phyloP scores from a whole-genome alignment of 1,140 invertebrate species.

The Macrostomum lignano region DNA sequence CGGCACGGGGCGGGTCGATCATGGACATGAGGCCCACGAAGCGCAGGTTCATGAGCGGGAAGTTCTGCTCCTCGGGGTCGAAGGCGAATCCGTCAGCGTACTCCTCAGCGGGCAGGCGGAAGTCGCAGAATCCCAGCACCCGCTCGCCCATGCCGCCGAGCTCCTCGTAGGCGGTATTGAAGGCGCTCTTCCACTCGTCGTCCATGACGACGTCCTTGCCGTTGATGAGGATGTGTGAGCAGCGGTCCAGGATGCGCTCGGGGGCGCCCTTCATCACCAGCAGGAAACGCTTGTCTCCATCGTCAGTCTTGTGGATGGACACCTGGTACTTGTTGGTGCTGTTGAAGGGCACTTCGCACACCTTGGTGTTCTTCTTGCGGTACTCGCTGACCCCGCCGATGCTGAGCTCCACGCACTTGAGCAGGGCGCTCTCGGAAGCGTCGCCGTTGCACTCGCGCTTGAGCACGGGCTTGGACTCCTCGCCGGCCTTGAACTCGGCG shows the following conservation, averaged over 20 bases:
- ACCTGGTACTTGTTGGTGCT: slow-evolving; percentile 32
- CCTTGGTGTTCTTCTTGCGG: slow-evolving; percentile 64
- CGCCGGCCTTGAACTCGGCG: slow-evolving; percentile 75
- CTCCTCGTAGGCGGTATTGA: slow-evolving; percentile 91
- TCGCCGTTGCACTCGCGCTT: slow-evolving; percentile 44
- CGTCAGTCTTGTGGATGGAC: slow-evolving; percentile 77
- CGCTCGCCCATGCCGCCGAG: slow-evolving; percentile 86
- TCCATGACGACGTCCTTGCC: slow-evolving; percentile 75
- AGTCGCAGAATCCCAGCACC: slow-evolving; percentile 41
- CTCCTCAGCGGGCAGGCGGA: slow-evolving; percentile 44
- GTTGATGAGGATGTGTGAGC: slow-evolving; percentile 74
- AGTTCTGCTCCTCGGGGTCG: background rate
- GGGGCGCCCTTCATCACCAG: slow-evolving; percentile 99
- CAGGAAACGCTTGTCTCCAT: slow-evolving; percentile 65
- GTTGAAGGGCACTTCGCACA: slow-evolving; percentile 62
- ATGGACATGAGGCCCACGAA: slow-evolving; percentile 48
- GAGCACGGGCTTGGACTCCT: slow-evolving; percentile 62
- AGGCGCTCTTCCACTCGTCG: slow-evolving; percentile 84
- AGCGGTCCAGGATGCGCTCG: slow-evolving; percentile 80
- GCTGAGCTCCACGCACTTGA: slow-evolving; percentile 83
- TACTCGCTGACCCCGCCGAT: slow-evolving; percentile 64
- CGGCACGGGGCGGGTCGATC: slow-evolving; percentile 41
- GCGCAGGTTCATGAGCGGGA: background rate
- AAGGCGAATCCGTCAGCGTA: slow-evolving; percentile 24
- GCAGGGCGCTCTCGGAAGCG: slow-evolving; percentile 70